Base-by-base conservation (phyloP, 1,140 invertebrate genomes). In the Drosophila murphyi region DNA sequence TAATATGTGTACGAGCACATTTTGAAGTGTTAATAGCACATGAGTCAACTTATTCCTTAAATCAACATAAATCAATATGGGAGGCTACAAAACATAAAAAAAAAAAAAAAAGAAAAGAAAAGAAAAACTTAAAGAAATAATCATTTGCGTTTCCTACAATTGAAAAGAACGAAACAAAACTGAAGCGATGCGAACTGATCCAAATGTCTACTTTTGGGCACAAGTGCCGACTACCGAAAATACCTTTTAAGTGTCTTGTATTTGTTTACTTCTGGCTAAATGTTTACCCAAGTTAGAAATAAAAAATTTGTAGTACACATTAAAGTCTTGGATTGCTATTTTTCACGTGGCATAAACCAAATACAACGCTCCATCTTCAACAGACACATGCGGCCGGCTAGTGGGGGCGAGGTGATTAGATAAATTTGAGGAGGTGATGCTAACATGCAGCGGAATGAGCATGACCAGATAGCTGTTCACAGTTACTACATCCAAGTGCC, bases 241-340 rank as follows among this genome's bases (percentile, higher is more conserved):
- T 88, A 82, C 83, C 83, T 87, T 79, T 87, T 87, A 87, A 87
- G 82, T 87, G 83, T 79, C 79, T 82, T 87, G 72, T 88, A 87
- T 87, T 87, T 87, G 82, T 87, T 87, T 87, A 87, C 83, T 88
- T 87, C 83, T 70, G 68, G 75, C 83, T 82, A 88, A 87, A 87
- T 87, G 83, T 87, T 87, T 87, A 87, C 65, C 82, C 79, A 82
- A 88, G 76, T 82, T 87, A 61, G 76, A 80, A 73, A 86, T 79
- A 82, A 87, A 88, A 68, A 68, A 56, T 47, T 51, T 87, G 68
- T 88, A 87, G 83, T 72, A 82, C 72, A 69, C 76, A 82, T 87
- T 79, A 67, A 88, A 87, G 72, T 88, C 75, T 76, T 79, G 82
- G 82, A 86, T 82, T 82, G 78, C 82, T 78, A 85, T 86, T 86